Evolutionary conservation across 2,888 invertebrate species (phyloP).

Genomic region (Fabriciana adippe): DNA sequence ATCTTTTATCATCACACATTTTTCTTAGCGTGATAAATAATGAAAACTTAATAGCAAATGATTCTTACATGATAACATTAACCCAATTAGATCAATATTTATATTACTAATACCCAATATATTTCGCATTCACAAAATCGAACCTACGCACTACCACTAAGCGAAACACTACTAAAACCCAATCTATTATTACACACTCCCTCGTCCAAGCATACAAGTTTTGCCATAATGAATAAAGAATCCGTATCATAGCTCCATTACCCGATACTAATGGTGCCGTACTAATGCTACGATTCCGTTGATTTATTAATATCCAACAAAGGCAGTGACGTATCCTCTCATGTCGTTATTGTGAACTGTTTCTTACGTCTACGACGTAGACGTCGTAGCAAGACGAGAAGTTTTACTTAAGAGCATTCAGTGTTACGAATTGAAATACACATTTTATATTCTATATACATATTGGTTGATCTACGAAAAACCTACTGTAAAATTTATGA

Average conservation of each 20-base stretch:
- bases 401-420: neutral
- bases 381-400: neutral
- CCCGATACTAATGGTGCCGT: slow-evolving; percentile 19
- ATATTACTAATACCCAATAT: no score
- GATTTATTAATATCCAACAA: slow-evolving; percentile 35
- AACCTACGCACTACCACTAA: no score
- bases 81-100: no score
- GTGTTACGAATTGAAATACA: neutral
- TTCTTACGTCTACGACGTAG: neutral
- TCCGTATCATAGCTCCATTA: slow-evolving; percentile 29
- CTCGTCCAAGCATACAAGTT: slow-evolving; percentile 6
- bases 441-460: no score
- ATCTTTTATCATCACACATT: no score
- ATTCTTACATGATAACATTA: no score
- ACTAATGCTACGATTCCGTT: slow-evolving; percentile 25
- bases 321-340: slow-evolving; percentile 22
- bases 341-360: neutral
- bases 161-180: no score
- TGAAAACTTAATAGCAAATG: no score
- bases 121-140: no score
- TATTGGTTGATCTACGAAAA: no score
- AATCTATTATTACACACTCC: neutral
- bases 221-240: slow-evolving; percentile 13
- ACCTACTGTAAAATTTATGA: no score
- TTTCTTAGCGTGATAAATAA: no score